Percentiles rank a stretch among this genome's conserved stretches.
These are phyloP conservation scores for Microcebus jonahi DNA, from an alignment of 2,113 vertebrate genomes.

Conservation along the genomic window DNA sequence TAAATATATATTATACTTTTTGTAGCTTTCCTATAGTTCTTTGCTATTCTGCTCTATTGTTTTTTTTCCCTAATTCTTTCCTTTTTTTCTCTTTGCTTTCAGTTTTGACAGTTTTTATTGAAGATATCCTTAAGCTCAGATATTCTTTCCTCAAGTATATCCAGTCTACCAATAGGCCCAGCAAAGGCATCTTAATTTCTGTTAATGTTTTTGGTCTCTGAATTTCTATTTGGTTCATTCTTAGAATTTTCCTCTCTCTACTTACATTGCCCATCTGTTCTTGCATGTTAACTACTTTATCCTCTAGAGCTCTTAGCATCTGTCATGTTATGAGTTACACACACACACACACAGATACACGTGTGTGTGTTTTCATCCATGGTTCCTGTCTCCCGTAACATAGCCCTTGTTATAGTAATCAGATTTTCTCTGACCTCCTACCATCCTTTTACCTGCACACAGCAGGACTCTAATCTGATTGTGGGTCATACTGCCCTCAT, in stretches of 20 bases:
- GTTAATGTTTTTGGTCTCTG: neutral
- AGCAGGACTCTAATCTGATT: neutral
- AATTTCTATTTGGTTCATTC: neutral
- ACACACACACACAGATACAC: no score
- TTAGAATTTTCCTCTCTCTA: neutral
- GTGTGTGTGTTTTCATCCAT: neutral
- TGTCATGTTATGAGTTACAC: neutral
- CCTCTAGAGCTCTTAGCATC: neutral
- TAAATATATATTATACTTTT: neutral
- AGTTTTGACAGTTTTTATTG: neutral
- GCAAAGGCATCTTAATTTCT: neutral
- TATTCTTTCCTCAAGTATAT: neutral
- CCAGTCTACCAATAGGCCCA: neutral
- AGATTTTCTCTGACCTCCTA: neutral
- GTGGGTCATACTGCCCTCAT: neutral
- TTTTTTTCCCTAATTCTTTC: neutral
- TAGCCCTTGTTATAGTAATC: neutral
- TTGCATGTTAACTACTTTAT: neutral
- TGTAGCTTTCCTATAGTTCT: neutral
- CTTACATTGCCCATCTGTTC: neutral
- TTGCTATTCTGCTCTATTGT: neutral
- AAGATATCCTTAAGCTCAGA: neutral
- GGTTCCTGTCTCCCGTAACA: neutral
- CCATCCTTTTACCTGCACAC: neutral
- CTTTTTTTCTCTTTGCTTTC: neutral